Percentiles rank a stretch among this genome's conserved stretches.
Evolutionary conservation across 2,113 vertebrate genomes (phyloP).

Genomic region (Trogon surrucura): DNA sequence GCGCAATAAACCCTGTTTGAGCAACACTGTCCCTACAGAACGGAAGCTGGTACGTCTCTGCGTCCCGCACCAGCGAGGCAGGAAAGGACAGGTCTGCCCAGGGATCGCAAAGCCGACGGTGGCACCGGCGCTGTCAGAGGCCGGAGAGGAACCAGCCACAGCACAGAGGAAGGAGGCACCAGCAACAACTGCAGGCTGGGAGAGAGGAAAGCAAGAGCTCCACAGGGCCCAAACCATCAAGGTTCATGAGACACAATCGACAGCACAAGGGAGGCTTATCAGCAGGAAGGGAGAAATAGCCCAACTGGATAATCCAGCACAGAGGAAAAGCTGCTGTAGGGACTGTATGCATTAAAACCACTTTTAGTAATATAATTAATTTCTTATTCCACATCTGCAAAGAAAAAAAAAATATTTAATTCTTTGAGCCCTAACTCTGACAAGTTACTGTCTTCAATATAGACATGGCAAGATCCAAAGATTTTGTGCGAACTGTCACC

Average conservation of each 20-base stretch:
- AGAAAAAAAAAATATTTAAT: background rate
- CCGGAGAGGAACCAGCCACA: background rate
- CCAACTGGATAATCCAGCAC: background rate
- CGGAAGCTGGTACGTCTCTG: background rate
- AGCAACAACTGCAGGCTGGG: background rate
- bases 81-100: background rate
- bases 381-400: background rate
- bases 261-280: background rate
- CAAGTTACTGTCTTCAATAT: background rate
- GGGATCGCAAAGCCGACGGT: background rate
- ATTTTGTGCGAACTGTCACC: background rate
- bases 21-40: background rate
- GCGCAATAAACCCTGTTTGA: background rate
- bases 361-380: background rate
- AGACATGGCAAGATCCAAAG: background rate
- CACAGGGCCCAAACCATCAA: accelerated
- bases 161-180: background rate
- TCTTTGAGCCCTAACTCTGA: background rate
- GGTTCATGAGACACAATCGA: background rate
- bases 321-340: background rate
- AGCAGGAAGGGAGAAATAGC: background rate
- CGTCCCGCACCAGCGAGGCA: background rate
- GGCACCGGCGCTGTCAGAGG: background rate
- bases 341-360: background rate
- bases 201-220: background rate